Evolutionary conservation across 2,888 invertebrate genomes (phyloP).

Genomic region (Agriotes lineatus): DNA sequence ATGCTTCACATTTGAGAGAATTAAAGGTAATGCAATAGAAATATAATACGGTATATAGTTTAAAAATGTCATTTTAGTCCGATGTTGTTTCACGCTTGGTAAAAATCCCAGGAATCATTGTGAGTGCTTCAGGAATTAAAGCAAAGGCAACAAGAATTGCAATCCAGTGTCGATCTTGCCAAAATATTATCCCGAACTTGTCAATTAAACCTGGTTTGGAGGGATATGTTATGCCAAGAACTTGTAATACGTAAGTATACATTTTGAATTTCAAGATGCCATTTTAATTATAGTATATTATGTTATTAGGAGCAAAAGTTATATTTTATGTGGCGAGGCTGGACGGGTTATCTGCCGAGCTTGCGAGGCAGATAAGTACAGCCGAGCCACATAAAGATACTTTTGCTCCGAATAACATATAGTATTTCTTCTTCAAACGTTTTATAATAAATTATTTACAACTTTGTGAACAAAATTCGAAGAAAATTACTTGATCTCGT

Average conservation of each 20-base stretch:
- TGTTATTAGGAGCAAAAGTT: too few species aligned
- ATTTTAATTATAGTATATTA: too few species aligned
- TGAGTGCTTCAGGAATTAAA: slow-evolving; percentile 93
- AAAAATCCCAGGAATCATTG: slow-evolving; percentile 95
- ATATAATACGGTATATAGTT: not conserved
- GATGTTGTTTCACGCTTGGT: slow-evolving; percentile 93
- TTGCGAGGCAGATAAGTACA: too few species aligned
- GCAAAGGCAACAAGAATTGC: slow-evolving; percentile 96
- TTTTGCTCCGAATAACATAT: too few species aligned
- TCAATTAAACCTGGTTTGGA: slow-evolving; percentile 95
- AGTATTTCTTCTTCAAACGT: too few species aligned
- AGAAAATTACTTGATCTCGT: too few species aligned
- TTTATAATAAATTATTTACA: too few species aligned
- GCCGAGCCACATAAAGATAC: too few species aligned
- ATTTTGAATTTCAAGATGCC: too few species aligned
- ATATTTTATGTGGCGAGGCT: too few species aligned
- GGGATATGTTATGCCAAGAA: slow-evolving; percentile 94
- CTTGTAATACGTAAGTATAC: slow-evolving; percentile 85
- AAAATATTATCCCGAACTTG: slow-evolving; percentile 89
- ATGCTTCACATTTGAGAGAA: slow-evolving; percentile 84
- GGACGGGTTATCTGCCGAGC: too few species aligned
- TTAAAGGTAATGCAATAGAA: slow-evolving; percentile 75
- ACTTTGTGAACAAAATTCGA: too few species aligned
- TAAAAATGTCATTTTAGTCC: slow-evolving; percentile 72
- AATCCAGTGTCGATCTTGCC: slow-evolving; percentile 95